phyloP scores from a whole-genome alignment of 1,140 invertebrate genomes.

The Anthonomus grandis region DNA sequence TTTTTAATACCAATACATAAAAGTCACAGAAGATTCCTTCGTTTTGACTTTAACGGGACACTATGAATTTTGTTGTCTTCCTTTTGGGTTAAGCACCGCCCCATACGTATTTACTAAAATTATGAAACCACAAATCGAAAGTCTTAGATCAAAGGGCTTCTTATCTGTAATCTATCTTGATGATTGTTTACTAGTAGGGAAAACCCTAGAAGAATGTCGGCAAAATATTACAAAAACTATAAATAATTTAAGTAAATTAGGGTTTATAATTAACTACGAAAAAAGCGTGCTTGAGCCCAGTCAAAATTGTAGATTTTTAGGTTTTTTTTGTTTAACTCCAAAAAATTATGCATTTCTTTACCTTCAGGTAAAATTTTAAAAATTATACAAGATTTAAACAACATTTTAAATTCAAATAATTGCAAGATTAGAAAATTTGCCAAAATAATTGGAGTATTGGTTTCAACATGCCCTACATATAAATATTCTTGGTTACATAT shows the following conservation, averaged over 20 bases:
- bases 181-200: slow-evolving; percentile 18
- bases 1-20: slow-evolving; percentile 29
- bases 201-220: slow-evolving; percentile 7
- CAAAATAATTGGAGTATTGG: slow-evolving; percentile 16
- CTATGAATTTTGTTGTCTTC: slow-evolving; percentile 22
- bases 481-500: slow-evolving; percentile 30
- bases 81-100: slow-evolving; percentile 18
- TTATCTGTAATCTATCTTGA: slow-evolving; percentile 14
- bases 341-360: slow-evolving; percentile 4
- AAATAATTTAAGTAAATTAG: slow-evolving; percentile 7
- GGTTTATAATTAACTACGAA: slow-evolving; percentile 18
- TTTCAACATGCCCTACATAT: no score
- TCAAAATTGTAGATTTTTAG: slow-evolving; percentile 18
- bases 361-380: slow-evolving; percentile 11
- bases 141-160: slow-evolving; percentile 2
- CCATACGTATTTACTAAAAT: slow-evolving; percentile 17
- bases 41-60: slow-evolving; percentile 24
- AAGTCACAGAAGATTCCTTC: slow-evolving; percentile 27
- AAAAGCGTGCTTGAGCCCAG: slow-evolving; percentile 14
- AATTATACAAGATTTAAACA: slow-evolving; percentile 1
- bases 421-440: slow-evolving; percentile 22
- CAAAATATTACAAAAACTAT: slow-evolving; percentile 4
- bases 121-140: slow-evolving; percentile 12
- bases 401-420: background rate
- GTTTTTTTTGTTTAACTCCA: slow-evolving; percentile 15